Base-by-base conservation (phyloP, 2,888 invertebrate genomes). In the Diachrysia chrysitis region DNA sequence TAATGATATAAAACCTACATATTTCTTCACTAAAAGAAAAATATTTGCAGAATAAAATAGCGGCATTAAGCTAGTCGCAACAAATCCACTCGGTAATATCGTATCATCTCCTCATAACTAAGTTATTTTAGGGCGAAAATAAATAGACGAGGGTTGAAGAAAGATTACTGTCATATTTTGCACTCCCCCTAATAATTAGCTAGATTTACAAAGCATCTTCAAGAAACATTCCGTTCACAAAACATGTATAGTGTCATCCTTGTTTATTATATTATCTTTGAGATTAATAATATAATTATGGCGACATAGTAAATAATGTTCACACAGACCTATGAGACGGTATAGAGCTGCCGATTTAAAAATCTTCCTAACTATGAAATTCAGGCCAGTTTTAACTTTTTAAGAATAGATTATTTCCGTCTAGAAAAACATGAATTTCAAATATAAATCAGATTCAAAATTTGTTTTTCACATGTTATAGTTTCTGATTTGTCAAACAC, bases 91-190 rank as follows among this genome's bases (percentile, higher is more conserved):
- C 51, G n/a, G 53, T 29, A 42, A 70, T 70, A 57, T 57, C 58
- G n/a, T 0, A 75, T 60, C 58, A 73, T 58, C 54, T 76, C 64
- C 70, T 76, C 65, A 59, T 54, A 54, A 76, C 58, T 42, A 64
- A 76, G 79, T 82, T 72, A 69, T 81, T 78, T 80, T 76, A 69
- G 64, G 76, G 76, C 76, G 72, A 70, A 66, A 80, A 83, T 73
- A 80, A 76, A 79, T 76, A 81, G 77, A 72, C 69, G 66, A 75
- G 73, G 76, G 78, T 70, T 71, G 64, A 72, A 75, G 80, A 83
- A 83, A 87, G 82, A 88, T 85, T 83, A 83, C 81, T 78, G 81
- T 79, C 87, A 87, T 88, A 87, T 85, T 85, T 86, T 79, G 70
- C 75, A 63, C 76, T 79, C 81, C 81, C 78, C 79, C 72, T 83